phyloP scores from a whole-genome alignment of 2,113 vertebrate genomes.

The Grus americana region DNA sequence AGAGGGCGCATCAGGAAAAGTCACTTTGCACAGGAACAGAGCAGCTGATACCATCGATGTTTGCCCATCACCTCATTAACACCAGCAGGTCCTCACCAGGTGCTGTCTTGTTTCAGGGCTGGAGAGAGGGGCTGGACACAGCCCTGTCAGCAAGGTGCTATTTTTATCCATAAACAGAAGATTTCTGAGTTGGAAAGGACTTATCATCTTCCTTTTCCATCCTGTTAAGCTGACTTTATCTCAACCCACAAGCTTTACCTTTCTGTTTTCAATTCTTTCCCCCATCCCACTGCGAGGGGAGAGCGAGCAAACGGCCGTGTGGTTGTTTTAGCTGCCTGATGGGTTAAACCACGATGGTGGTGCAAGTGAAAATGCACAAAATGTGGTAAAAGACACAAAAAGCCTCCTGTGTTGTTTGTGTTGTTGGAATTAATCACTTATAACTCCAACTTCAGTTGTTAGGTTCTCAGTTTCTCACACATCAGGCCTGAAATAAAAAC shows the following conservation, averaged over 20 bases:
- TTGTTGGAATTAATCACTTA: neutral
- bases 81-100: neutral
- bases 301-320: too few relatives aligned
- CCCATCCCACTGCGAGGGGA: too few relatives aligned
- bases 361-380: neutral
- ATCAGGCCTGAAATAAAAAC: neutral
- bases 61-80: slow-evolving; percentile 1
- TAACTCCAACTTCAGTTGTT: neutral
- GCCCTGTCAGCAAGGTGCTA: neutral
- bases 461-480: neutral
- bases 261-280: too few relatives aligned
- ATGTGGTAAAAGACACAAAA: neutral
- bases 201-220: neutral
- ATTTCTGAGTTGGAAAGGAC: neutral
- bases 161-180: neutral
- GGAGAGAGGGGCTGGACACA: neutral
- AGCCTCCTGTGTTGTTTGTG: neutral
- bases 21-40: neutral
- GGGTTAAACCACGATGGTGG: too few relatives aligned
- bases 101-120: neutral
- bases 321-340: too few relatives aligned
- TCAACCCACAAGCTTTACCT: too few relatives aligned
- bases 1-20: neutral
- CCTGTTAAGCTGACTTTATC: too few relatives aligned
- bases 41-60: neutral